These are phyloP conservation scores for Clangula hyemalis DNA, from an alignment of 2,797 vertebrate species.

Conservation along the genomic window DNA sequence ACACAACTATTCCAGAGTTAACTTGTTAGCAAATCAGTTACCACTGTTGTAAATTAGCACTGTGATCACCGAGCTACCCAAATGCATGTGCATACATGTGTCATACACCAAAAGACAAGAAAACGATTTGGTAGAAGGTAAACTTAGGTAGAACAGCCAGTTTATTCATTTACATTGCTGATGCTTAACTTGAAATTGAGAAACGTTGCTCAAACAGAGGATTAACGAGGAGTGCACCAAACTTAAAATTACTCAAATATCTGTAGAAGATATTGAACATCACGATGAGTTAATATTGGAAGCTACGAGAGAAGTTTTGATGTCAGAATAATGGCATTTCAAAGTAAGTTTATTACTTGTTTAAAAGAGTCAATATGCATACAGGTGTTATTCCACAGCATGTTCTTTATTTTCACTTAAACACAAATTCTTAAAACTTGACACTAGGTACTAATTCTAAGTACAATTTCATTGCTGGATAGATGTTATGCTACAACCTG, in stretches of 20 bases:
- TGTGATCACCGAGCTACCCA: neutral
- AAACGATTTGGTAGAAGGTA: neutral
- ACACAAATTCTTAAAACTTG: slow-evolving; percentile 65
- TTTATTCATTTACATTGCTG: neutral
- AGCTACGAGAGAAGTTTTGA: neutral
- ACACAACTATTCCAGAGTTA: neutral
- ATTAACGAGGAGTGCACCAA: neutral
- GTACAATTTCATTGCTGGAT: slow-evolving; percentile 75
- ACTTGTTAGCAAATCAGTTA: neutral
- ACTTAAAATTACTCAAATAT: neutral
- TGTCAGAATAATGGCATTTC: neutral
- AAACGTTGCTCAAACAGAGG: neutral
- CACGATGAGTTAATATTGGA: neutral
- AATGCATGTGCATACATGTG: accelerated
- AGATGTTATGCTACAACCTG: slow-evolving; percentile 68
- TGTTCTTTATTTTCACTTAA: slow-evolving; percentile 80
- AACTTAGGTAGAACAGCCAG: neutral
- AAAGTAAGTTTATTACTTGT: slow-evolving; percentile 33
- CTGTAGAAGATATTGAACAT: neutral
- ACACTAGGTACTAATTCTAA: slow-evolving; percentile 75
- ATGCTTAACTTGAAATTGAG: neutral
- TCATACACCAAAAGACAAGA: neutral
- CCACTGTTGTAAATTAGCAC: neutral
- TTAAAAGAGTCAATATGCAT: slow-evolving; percentile 79
- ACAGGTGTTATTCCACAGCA: slow-evolving; percentile 77